Evolutionary conservation across 2,113 vertebrate species (phyloP).

Genomic region (Megaceryle maxima): DNA sequence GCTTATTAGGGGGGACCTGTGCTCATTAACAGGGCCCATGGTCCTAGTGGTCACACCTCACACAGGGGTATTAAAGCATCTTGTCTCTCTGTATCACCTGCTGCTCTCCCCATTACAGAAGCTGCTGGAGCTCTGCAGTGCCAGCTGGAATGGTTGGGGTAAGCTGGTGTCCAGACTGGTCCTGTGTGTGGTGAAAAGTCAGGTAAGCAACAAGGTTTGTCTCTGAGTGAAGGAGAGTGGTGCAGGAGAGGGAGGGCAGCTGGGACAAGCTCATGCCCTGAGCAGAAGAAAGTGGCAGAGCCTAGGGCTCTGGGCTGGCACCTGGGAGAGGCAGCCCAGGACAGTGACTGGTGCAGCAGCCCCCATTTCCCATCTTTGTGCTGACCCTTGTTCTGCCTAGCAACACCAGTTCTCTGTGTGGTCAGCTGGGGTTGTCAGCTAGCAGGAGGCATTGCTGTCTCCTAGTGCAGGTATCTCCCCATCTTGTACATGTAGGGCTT

Average conservation of each 20-base stretch:
- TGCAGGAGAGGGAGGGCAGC: background rate
- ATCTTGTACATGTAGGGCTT: fast-evolving
- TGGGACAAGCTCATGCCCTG: fast-evolving
- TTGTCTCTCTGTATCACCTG: background rate
- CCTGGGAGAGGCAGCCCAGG: background rate
- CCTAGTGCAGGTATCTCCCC: background rate
- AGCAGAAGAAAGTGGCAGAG: fast-evolving
- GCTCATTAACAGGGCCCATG: background rate
- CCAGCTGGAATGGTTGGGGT: constrained; percentile 7
- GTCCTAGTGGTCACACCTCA: too few relatives aligned
- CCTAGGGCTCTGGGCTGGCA: background rate
- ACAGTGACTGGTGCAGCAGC: fast-evolving
- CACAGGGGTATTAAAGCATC: background rate
- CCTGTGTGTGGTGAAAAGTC: background rate
- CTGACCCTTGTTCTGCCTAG: fast-evolving
- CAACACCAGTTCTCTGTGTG: fast-evolving
- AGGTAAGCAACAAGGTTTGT: background rate
- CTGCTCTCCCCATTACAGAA: background rate
- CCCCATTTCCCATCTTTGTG: background rate
- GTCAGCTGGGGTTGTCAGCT: background rate
- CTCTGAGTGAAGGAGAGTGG: background rate
- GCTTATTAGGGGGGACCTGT: background rate
- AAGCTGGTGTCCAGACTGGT: background rate
- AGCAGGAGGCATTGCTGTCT: background rate
- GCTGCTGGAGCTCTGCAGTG: background rate